Evolutionary conservation across 1,140 invertebrate genomes (phyloP).

Genomic region (Bilobella aurantiaca): DNA sequence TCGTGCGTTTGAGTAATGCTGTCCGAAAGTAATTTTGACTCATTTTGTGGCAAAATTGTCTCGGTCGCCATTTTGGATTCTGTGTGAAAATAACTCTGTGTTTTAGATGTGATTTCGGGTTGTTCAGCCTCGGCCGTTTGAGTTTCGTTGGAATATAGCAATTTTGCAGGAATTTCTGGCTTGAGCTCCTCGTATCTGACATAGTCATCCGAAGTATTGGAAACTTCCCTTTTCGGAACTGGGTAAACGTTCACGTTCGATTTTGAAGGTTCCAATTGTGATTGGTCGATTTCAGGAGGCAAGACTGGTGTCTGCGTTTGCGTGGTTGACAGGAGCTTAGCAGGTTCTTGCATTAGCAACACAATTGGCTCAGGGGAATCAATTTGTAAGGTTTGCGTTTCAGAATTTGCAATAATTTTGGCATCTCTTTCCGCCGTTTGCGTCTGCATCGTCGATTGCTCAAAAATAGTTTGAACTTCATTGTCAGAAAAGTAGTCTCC

Average conservation of each 20-base stretch:
- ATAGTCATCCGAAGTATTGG: too few relatives aligned
- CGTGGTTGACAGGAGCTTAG: neutral
- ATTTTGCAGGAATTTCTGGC: neutral
- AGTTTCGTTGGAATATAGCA: neutral
- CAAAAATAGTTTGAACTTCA: conserved; percentile 1
- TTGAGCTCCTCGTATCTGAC: too few relatives aligned
- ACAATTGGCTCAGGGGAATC: neutral
- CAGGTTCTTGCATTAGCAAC: neutral
- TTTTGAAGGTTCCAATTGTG: neutral
- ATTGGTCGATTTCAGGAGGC: neutral
- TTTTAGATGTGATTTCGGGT: neutral
- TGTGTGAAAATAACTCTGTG: neutral
- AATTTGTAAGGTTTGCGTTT: neutral
- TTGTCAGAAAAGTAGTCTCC: neutral
- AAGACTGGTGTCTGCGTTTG: neutral
- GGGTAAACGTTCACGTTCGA: neutral
- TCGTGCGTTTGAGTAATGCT: neutral
- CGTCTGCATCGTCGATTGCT: neutral
- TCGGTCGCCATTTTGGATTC: neutral
- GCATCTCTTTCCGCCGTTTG: neutral
- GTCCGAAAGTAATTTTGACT: neutral
- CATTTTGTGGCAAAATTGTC: neutral
- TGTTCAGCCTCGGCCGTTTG: neutral
- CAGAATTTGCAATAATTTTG: neutral
- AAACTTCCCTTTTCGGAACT: neutral